Evolutionary conservation across 2,113 vertebrate species (phyloP), one percentile per base, ranked within the genome.

Genomic region (Eulemur rufifrons): DNA sequence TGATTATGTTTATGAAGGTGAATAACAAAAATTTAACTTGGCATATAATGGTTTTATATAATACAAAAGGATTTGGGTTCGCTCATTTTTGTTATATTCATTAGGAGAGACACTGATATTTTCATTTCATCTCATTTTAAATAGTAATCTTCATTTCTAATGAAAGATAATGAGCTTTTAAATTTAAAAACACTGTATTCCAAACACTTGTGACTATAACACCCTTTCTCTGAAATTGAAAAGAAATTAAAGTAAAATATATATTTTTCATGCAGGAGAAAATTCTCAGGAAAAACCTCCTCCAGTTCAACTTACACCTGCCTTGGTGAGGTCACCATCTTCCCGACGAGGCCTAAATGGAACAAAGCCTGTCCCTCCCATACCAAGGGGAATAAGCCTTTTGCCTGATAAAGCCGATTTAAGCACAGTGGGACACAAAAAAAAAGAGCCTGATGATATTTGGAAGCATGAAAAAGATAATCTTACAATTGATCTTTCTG

Each of bases 301-400:
- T 90, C 97, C 99, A 13, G 96, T 99, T 96, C 99, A 98, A 74
- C 98, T 99, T 71, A 98, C 97, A 39, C 98, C 99, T 25, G 89
- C 98, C 20, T 97, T 99, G 52, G 97, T 98, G 89, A 98, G 98
- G 87, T 98, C 98, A 29, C 97, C 98, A 0, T 98, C 98, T 2
- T 98, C 98, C 52, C 98, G 98, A 32, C 97, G 98, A 95, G 98
- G 97, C n/a, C 98, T 99, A 63, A 98, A 95, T 11, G 98, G 98
- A 34, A 96, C 98, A 87, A 99, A 99, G 76, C 98, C 99, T 6
- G 98, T 99, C 0, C 99, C 98, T 94, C 98, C 99, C 23, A 98
- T 99, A 23, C 97, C 98, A 0, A 95, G 97, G 18, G 97, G 98
- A 73, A 32, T 98, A 61, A 97, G 87, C 89, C 98, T 98, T 14